These are phyloP conservation scores for Copidosoma floridanum DNA, from an alignment of 1,140 invertebrate genomes.

Conservation along the genomic window DNA sequence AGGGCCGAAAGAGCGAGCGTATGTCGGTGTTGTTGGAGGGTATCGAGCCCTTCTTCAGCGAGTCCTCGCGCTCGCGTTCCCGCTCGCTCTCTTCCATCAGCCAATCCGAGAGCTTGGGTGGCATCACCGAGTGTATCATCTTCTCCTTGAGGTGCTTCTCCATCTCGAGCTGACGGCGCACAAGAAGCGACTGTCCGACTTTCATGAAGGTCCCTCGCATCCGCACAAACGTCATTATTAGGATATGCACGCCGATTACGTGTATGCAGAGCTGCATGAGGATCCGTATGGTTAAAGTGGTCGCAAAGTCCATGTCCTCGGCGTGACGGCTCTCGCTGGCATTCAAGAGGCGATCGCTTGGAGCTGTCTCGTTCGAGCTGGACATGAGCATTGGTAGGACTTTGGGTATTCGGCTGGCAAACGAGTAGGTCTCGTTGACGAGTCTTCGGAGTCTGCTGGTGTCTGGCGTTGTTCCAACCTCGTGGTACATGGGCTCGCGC, in stretches of 20 bases:
- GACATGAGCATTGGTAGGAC: conserved; percentile 9
- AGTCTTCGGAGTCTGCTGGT: not conserved
- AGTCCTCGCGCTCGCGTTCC: conserved; percentile 56
- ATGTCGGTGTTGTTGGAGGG: conserved; percentile 64
- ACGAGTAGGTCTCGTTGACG: not conserved
- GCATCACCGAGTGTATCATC: conserved; percentile 97
- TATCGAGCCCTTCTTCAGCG: conserved; percentile 53
- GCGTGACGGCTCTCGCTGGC: conserved; percentile 3
- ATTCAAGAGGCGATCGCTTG: not conserved
- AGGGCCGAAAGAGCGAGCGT: conserved; percentile 82
- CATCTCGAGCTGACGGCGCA: conserved; percentile 82
- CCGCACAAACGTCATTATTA: conserved; percentile 87
- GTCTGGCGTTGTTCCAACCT: not conserved
- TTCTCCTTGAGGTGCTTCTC: conserved; percentile 94
- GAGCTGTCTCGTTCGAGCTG: not conserved
- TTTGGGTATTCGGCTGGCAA: not conserved
- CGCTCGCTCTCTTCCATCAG: conserved; percentile 72
- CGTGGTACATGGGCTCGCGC: not conserved
- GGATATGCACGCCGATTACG: conserved; percentile 88
- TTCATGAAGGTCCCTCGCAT: conserved; percentile 96
- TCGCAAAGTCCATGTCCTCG: conserved; percentile 46
- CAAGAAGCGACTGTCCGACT: conserved; percentile 87
- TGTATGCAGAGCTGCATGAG: conserved; percentile 87
- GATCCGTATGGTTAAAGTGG: conserved; percentile 69
- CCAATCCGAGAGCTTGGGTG: conserved; percentile 85